These are phyloP conservation scores for Thumatha senex DNA, from an alignment of 2,888 invertebrate species.

Conservation along the genomic window DNA sequence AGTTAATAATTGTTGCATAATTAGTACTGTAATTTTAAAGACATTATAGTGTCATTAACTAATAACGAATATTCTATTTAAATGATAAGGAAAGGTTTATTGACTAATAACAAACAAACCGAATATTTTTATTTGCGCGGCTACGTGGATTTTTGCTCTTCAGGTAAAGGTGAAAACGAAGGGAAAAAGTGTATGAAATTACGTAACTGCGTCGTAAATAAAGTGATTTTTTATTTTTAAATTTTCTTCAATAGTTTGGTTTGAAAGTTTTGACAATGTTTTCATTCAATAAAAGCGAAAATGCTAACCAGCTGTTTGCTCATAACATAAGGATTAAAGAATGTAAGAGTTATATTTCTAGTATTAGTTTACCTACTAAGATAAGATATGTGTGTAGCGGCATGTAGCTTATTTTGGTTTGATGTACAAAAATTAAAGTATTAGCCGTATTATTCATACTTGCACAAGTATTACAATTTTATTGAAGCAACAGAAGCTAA, in stretches of 20 bases:
- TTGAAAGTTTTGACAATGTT: constrained; percentile 46
- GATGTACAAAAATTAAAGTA: no score
- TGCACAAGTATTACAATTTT: no score
- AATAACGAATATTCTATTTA: constrained; percentile 13
- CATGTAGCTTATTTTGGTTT: no score
- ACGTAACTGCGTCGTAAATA: constrained; percentile 10
- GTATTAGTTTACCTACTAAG: no score
- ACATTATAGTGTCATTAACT: constrained; percentile 21
- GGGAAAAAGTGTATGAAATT: constrained; percentile 21
- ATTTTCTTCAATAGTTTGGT: constrained; percentile 1
- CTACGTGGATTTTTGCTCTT: constrained; percentile 48
- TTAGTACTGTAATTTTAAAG: constrained; percentile 56
- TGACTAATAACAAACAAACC: constrained; percentile 44
- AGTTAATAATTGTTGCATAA: constrained; percentile 40
- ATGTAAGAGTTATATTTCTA: constrained; percentile 44
- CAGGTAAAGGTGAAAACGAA: constrained; percentile 22
- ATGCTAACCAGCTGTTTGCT: constrained; percentile 51
- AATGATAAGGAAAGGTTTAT: constrained; percentile 47
- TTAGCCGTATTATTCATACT: no score
- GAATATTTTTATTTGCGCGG: constrained; percentile 49
- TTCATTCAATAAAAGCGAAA: constrained; percentile 57
- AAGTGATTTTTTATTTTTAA: constrained; percentile 14
- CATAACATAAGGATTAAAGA: constrained; percentile 63
- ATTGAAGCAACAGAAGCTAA: no score
- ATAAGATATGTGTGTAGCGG: no score